These are phyloP conservation scores for Rhea pennata DNA, from an alignment of 2,113 vertebrate species.

Conservation along the genomic window DNA sequence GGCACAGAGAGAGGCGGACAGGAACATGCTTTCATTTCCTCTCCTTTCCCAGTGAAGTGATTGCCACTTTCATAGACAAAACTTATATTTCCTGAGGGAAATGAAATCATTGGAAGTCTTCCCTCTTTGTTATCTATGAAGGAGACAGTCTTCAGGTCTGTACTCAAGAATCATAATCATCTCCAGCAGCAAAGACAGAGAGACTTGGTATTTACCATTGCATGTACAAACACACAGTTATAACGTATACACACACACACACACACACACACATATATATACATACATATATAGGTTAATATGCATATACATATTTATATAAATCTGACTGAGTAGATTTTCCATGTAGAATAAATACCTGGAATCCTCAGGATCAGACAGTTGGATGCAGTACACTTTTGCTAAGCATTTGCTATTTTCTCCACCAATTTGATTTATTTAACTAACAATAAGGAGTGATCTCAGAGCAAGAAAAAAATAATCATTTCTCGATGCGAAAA, in stretches of 20 bases:
- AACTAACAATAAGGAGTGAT: slow-evolving; percentile 53
- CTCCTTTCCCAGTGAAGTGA: slow-evolving; percentile 9
- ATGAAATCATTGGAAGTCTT: slow-evolving; percentile 44
- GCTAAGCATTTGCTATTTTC: slow-evolving; percentile 49
- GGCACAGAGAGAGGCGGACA: not conserved
- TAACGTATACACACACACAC: not conserved
- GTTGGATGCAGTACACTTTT: slow-evolving; percentile 20
- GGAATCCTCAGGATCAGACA: slow-evolving; percentile 26
- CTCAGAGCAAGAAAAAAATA: slow-evolving; percentile 52
- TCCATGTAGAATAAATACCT: not conserved
- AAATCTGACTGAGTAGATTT: slow-evolving; percentile 9
- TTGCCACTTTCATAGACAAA: slow-evolving; percentile 44
- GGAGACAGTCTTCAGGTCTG: slow-evolving; percentile 47
- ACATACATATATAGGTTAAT: not conserved
- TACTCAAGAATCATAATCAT: slow-evolving; percentile 23
- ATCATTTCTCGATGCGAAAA: not conserved
- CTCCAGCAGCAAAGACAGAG: not conserved
- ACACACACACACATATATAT: not conserved
- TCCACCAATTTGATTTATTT: slow-evolving; percentile 55
- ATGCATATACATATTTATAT: not conserved
- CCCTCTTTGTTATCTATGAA: slow-evolving; percentile 41
- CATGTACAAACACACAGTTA: not conserved
- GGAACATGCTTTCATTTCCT: slow-evolving; percentile 41
- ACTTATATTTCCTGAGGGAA: slow-evolving; percentile 45
- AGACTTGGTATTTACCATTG: not conserved